Evolutionary conservation across 2,888 invertebrate genomes (phyloP).

Genomic region (Nematopogon swammerdamellus): DNA sequence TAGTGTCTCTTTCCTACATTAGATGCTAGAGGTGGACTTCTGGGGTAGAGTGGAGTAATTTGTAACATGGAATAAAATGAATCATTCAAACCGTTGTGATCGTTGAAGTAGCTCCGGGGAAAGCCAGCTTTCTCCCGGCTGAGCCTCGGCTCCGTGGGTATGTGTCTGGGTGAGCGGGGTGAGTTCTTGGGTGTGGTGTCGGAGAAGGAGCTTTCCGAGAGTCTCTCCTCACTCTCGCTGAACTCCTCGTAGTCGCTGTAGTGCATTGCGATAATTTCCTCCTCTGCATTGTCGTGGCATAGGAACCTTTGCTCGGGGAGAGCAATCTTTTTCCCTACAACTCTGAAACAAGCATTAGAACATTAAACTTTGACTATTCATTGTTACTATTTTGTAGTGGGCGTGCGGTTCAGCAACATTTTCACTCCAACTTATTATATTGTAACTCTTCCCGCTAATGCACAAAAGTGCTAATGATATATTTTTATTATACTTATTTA

Average conservation of each 20-base stretch:
- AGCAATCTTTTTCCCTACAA: conserved; percentile 34
- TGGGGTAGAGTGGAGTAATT: conserved; percentile 42
- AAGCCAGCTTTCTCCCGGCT: conserved; percentile 26
- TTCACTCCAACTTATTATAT: too few species aligned
- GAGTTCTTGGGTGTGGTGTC: conserved; percentile 48
- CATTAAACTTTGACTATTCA: too few species aligned
- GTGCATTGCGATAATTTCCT: conserved; percentile 43
- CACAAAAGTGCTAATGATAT: too few species aligned
- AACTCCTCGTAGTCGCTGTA: conserved; percentile 42
- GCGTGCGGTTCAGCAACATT: too few species aligned
- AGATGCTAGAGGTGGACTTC: conserved; percentile 26
- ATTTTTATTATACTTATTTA: too few species aligned
- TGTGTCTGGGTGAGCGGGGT: conserved; percentile 25
- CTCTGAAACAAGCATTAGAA: conserved; percentile 35
- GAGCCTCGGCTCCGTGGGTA: conserved; percentile 22
- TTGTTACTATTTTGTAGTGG: too few species aligned
- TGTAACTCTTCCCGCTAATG: too few species aligned
- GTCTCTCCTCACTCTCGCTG: conserved; percentile 41
- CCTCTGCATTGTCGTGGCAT: conserved; percentile 35
- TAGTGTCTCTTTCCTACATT: conserved; percentile 25
- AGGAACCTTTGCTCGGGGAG: conserved; percentile 30
- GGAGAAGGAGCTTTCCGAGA: conserved; percentile 37
- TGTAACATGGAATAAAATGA: conserved; percentile 41
- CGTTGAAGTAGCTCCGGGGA: conserved; percentile 22
- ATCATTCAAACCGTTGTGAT: conserved; percentile 28